A percentile compares a stretch with the other conserved stretches of the same genome.
Evolutionary conservation across 2,113 vertebrate species (phyloP).

Genomic region (Syngnathoides biaculeatus): DNA sequence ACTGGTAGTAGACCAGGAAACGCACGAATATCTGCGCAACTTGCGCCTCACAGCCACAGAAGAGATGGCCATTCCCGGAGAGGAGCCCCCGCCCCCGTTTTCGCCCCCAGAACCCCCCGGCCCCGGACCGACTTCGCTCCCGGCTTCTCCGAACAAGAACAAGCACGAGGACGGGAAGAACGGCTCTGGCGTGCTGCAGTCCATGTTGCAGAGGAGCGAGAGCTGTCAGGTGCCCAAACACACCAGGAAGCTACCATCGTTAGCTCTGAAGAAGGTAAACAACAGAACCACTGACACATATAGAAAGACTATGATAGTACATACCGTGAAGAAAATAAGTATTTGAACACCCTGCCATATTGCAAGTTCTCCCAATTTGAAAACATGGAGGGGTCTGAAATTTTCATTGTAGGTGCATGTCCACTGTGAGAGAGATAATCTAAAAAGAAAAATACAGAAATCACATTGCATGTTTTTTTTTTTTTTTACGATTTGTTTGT

Average conservation of each 20-base stretch:
- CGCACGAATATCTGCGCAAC: constrained; percentile 83
- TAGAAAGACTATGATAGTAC: background rate
- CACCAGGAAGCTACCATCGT: constrained; percentile 75
- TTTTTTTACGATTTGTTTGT: too few species aligned
- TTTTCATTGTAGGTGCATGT: too few species aligned
- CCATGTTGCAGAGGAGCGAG: constrained; percentile 50
- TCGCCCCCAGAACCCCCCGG: background rate
- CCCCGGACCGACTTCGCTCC: constrained; percentile 28
- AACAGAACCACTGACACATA: constrained; percentile 13
- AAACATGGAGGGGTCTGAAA: too few species aligned
- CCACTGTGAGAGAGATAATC: too few species aligned
- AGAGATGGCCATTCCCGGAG: constrained; percentile 76
- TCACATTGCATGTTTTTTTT: too few species aligned
- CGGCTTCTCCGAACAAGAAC: constrained; percentile 49
- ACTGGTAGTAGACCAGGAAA: constrained; percentile 92
- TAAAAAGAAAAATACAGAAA: too few species aligned
- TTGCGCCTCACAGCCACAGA: constrained; percentile 83
- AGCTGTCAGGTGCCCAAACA: constrained; percentile 55
- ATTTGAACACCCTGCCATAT: too few species aligned
- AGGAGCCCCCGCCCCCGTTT: constrained; percentile 25
- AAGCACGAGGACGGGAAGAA: constrained; percentile 63
- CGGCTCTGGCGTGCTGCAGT: constrained; percentile 77
- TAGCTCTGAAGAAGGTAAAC: constrained; percentile 82
- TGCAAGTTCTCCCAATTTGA: too few species aligned
- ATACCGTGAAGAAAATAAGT: too few species aligned